Percentiles rank a stretch among this genome's conserved stretches.
phyloP scores from a whole-genome alignment of 2,113 vertebrate species.

The Rhagologus leucostigma region DNA sequence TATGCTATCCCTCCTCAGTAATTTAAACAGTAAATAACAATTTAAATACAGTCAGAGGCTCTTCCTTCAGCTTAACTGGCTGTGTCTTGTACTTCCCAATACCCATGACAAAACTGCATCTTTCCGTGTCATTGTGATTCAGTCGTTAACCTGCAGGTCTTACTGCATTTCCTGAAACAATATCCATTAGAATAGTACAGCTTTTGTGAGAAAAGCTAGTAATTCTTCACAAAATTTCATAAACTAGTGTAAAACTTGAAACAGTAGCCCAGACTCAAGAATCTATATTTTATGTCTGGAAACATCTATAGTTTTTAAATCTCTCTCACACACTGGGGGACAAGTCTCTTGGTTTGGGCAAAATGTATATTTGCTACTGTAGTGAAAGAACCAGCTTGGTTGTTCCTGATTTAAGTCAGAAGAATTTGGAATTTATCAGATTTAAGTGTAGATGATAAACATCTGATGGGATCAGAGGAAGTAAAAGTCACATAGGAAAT shows the following conservation, averaged over 20 bases:
- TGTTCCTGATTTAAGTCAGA: background rate
- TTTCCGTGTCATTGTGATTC: background rate
- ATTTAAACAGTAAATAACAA: background rate
- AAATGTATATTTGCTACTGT: background rate
- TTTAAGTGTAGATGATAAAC: background rate
- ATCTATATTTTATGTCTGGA: background rate
- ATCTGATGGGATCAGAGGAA: background rate
- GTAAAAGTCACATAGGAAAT: background rate
- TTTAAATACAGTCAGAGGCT: background rate
- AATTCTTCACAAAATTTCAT: background rate
- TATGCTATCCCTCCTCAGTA: conserved; percentile 2
- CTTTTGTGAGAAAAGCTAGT: background rate
- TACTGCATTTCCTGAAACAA: background rate
- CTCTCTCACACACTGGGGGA: fast-evolving
- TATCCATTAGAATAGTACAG: background rate
- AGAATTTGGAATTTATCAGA: background rate
- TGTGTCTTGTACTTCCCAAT: background rate
- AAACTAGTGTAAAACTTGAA: background rate
- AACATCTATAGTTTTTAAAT: background rate
- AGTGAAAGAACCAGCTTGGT: background rate
- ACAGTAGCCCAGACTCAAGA: background rate
- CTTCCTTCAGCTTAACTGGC: background rate
- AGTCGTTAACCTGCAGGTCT: background rate
- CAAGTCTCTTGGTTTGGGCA: background rate
- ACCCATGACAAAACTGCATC: background rate